Evolutionary conservation across 2,113 vertebrate species (phyloP), one percentile per base, ranked within the genome.

Genomic region (Struthio camelus): DNA sequence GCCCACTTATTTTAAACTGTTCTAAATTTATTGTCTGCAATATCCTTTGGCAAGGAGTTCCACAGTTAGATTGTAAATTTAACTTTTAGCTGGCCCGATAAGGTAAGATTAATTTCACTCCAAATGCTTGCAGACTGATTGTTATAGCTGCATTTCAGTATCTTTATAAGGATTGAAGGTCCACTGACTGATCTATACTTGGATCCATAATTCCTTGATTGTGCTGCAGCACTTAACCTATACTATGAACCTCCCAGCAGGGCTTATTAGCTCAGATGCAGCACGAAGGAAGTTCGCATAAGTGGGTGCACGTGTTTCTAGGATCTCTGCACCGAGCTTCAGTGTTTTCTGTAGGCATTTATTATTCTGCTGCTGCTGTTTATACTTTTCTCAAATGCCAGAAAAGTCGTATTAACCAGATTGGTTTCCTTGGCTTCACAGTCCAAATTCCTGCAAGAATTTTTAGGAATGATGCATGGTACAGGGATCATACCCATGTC

Each of bases 211-310:
- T 62, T 91, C 48, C 58, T 76, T 87, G 75, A 70, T 69, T 93
- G 81, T 80, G 70, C 58, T 87, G 66, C 44, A 91, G 62, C 50
- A 77, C 72, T 94, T 94, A 84, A 75, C 72, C 72, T 72, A 38
- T 65, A 72, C 62, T 61, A 62, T 48, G 62, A 89, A 73, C 79
- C 50, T 80, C 67, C 80, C 73, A 85, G 75, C 62, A 87, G 64
- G 53, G 53, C 25, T 77, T 72, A 85, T 85, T 90, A 90, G 42
- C 65, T 90, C 69, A 93, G 85, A 67, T 95, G 67, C 50, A 84
- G 72, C 83, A 84, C 56, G 84, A 91, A 92, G 51, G 0, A 0
- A 89, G 80, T 92, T 84, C 15, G 19, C 80, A 48, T 93, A 58
- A 58, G 32, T 36, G 62, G 38, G 25, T 87, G 58, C 53, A 48